A percentile compares a stretch with the other conserved stretches of the same genome.
Conservation (phyloP, 2,888 invertebrate species). For the Vanessa cardui region DNA sequence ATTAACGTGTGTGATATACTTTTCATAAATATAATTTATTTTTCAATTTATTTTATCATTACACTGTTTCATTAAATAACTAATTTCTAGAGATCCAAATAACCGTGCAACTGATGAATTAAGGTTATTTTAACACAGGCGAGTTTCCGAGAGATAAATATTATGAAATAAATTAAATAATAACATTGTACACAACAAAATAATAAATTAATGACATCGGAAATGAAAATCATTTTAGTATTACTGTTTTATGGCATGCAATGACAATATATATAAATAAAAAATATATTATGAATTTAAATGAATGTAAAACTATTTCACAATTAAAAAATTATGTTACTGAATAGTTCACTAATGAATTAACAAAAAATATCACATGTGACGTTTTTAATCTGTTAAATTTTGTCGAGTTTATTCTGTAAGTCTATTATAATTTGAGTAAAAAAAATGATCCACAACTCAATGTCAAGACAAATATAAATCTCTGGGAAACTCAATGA, state of each 20-base stretch:
- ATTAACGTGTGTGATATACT: neutral
- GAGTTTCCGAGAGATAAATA: conserved; percentile 17
- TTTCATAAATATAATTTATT: neutral
- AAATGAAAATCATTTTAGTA: conserved; percentile 16
- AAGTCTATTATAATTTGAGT: neutral
- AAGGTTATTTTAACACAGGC: neutral
- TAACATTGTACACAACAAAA: neutral
- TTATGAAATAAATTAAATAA: conserved; percentile 1
- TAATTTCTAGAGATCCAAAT: conserved; percentile 27
- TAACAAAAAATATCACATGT: too few relatives aligned
- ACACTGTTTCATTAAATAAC: neutral
- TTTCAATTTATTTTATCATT: neutral
- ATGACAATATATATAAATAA: neutral
- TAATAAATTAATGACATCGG: conserved; percentile 5
- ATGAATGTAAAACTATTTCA: too few relatives aligned
- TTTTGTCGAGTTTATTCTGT: neutral
- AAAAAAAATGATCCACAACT: conserved; percentile 13
- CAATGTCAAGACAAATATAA: conserved; percentile 20
- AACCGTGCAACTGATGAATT: conserved; percentile 6
- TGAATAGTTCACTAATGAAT: too few relatives aligned
- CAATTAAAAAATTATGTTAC: too few relatives aligned
- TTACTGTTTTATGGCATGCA: neutral
- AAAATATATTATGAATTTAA: neutral
- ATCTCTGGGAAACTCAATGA: conserved; percentile 55
- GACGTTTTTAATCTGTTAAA: neutral